phyloP scores from a whole-genome alignment of 2,113 vertebrate genomes.

The Ceyx margarethae region DNA sequence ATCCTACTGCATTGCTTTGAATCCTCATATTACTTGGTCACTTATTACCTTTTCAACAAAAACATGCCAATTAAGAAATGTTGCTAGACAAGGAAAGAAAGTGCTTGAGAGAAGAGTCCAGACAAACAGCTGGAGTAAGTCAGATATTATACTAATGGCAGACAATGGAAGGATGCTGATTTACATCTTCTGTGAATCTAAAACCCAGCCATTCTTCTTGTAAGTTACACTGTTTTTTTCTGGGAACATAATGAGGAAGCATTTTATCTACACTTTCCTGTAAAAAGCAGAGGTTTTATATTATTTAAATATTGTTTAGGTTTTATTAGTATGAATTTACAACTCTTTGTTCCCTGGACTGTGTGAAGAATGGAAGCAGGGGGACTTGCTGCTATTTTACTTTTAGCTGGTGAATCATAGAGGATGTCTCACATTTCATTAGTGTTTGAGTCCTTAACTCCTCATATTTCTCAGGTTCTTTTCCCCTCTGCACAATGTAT shows the following conservation, averaged over 20 bases:
- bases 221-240: conserved; percentile 37
- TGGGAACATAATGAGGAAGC: background rate
- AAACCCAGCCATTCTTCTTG: background rate
- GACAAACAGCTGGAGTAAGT: conserved; percentile 25
- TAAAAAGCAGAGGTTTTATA: background rate
- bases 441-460: conserved; percentile 62
- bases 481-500: conserved; percentile 58
- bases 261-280: conserved; percentile 14
- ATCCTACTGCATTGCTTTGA: background rate
- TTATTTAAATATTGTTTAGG: conserved; percentile 15
- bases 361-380: conserved; percentile 33
- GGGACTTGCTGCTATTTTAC: background rate
- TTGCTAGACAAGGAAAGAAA: background rate
- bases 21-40: background rate
- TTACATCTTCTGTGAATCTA: conserved; percentile 18
- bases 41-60: background rate
- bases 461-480: conserved; percentile 73
- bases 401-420: conserved; percentile 64
- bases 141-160: conserved; percentile 14
- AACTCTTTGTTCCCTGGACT: conserved; percentile 55
- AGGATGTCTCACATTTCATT: conserved; percentile 71
- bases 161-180: conserved; percentile 20
- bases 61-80: background rate
- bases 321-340: conserved; percentile 45
- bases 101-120: background rate